phyloP scores from a whole-genome alignment of 1,140 invertebrate species.

The Drepana arcuata region DNA sequence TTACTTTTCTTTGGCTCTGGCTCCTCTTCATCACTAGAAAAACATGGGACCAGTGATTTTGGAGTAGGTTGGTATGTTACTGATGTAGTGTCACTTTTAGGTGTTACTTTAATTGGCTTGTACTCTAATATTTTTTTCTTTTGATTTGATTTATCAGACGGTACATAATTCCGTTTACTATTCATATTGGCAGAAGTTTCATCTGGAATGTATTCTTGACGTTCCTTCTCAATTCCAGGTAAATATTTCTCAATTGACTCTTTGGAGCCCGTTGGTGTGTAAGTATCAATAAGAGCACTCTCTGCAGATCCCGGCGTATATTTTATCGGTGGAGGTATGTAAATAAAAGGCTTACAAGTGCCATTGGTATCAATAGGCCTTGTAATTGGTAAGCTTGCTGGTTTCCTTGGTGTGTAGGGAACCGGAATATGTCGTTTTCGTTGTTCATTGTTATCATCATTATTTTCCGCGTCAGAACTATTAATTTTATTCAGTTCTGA shows the following conservation, averaged over 20 bases:
- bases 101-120: constrained; percentile 43
- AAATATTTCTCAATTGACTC: constrained; percentile 52
- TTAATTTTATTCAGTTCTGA: constrained; percentile 65
- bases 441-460: constrained; percentile 42
- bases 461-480: constrained; percentile 32
- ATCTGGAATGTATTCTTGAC: constrained; percentile 50
- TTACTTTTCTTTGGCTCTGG: constrained; percentile 57
- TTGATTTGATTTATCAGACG: constrained; percentile 49
- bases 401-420: constrained; percentile 66
- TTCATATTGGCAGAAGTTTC: constrained; percentile 25
- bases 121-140: constrained; percentile 62
- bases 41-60: constrained; percentile 50
- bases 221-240: constrained; percentile 44
- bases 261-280: constrained; percentile 46
- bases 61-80: constrained; percentile 62
- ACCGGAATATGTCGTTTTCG: constrained; percentile 63
- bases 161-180: constrained; percentile 48
- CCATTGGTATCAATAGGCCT: constrained; percentile 43
- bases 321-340: constrained; percentile 43
- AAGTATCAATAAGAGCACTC: constrained; percentile 41
- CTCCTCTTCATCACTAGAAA: constrained; percentile 69
- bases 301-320: constrained; percentile 57
- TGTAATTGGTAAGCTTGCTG: constrained; percentile 46
- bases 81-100: constrained; percentile 26
- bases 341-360: constrained; percentile 47